Evolutionary conservation across 2,797 vertebrate species (phyloP), one percentile per base, ranked within the genome.

Genomic region (Antennarius maculatus): DNA sequence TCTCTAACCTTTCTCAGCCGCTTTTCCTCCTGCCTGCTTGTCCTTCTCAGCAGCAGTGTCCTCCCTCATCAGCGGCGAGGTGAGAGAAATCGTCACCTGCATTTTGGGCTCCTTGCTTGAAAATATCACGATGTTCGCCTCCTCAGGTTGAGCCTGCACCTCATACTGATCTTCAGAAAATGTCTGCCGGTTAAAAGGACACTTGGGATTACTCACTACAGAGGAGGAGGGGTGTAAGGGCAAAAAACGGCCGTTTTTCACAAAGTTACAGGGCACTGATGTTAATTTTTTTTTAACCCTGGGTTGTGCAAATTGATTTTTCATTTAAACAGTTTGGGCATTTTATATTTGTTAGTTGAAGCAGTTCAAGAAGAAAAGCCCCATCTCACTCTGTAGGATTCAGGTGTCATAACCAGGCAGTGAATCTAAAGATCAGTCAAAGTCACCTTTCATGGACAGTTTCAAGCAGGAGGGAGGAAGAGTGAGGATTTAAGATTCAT

Each of bases 71-170:
- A 95, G 92, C 66, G 94, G 92, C 18, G 94, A 96, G 66, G 95
- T 96, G 81, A 95, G 84, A 54, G 94, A 95, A 88, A 96, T 84
- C 17, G 91, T 93, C 89, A 96, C 94, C 91, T 93, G 93, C 91
- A 95, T 94, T 92, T 91, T 92, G 83, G 94, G 95, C 88, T 96
- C 95, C 91, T 93, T 94, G 76, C 92, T 93, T 70, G 95, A 94
- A 81, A 92, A 91, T 91, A 95, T 94, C 85, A 94, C 69, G 77
- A 96, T 92, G 92, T 86, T 93, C 77, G 94, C 93, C 88, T 95
- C 93, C 66, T 95, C 92, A 1, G 86, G 86, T 79, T 92, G 91
- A 67, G 93, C 92, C 86, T 94, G 92, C 81, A 96, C 93, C 89
- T 95, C 91, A 76, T 95, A 95, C 89, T 92, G 91, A 89, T 95